phyloP scores from a whole-genome alignment of 2,113 vertebrate species.

The Circaetus gallicus region DNA sequence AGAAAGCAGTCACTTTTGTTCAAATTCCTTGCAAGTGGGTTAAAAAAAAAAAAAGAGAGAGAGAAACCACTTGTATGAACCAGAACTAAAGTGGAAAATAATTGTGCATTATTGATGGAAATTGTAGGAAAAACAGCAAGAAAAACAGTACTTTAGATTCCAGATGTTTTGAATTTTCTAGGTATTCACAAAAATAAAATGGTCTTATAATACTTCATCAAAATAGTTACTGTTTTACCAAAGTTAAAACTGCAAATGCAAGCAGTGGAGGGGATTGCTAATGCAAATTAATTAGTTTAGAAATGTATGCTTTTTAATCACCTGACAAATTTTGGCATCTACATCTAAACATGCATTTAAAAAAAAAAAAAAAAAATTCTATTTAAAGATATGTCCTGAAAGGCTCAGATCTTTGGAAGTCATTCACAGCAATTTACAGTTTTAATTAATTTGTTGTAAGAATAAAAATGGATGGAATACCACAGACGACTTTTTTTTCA shows the following conservation, averaged over 20 bases:
- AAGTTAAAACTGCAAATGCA: background rate
- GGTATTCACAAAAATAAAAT: background rate
- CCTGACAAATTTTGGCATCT: background rate
- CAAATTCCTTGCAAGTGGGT: background rate
- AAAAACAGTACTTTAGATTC: background rate
- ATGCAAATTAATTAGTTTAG: background rate
- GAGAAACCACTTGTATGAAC: background rate
- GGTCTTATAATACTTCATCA: background rate
- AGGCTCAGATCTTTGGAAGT: background rate
- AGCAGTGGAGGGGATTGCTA: background rate
- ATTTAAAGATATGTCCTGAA: background rate
- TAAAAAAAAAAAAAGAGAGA: background rate
- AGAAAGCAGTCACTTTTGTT: background rate
- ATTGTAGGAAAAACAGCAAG: background rate
- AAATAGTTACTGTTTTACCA: background rate
- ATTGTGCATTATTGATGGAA: background rate
- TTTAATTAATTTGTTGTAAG: background rate
- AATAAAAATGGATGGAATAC: background rate
- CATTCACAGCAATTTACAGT: background rate
- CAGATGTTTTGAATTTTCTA: conserved; percentile 27
- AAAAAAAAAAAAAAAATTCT: background rate
- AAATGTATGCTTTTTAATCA: background rate
- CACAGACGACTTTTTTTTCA: background rate
- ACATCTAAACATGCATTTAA: background rate
- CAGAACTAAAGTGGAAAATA: background rate